phyloP scores from a whole-genome alignment of 2,888 invertebrate genomes.

The Bhutanitis thaidina region DNA sequence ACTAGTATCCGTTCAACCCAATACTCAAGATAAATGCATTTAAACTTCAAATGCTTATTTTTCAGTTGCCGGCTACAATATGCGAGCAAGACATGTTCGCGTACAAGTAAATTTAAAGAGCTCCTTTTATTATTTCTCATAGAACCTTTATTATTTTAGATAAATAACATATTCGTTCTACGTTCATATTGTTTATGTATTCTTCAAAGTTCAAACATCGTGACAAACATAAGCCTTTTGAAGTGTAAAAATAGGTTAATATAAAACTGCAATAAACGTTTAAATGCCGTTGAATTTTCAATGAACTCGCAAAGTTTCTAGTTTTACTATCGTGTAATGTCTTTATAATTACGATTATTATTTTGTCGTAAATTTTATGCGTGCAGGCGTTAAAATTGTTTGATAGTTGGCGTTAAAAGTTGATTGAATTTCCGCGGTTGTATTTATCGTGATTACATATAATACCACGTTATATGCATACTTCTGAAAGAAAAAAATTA shows the following conservation, averaged over 20 bases:
- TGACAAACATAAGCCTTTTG: slow-evolving; percentile 3
- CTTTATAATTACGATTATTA: slow-evolving; percentile 17
- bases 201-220: not conserved
- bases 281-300: slow-evolving; percentile 6
- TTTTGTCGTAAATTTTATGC: slow-evolving; percentile 25
- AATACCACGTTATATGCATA: too few species aligned
- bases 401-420: slow-evolving; percentile 17
- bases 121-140: too few species aligned
- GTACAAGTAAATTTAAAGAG: too few species aligned
- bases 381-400: slow-evolving; percentile 22
- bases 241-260: slow-evolving; percentile 6
- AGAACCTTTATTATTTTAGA: too few species aligned
- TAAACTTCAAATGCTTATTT: too few species aligned
- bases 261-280: slow-evolving; percentile 12
- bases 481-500: too few species aligned
- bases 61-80: too few species aligned
- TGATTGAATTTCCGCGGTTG: slow-evolving; percentile 6
- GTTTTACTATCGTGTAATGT: slow-evolving; percentile 15
- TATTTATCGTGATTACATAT: not conserved
- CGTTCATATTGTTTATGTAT: too few species aligned
- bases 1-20: too few species aligned
- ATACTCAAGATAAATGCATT: too few species aligned
- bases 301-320: slow-evolving; percentile 12
- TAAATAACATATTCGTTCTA: too few species aligned
- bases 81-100: too few species aligned